Evolutionary conservation across 2,113 vertebrate species (phyloP).

Genomic region (Hirundichthys speculiger): DNA sequence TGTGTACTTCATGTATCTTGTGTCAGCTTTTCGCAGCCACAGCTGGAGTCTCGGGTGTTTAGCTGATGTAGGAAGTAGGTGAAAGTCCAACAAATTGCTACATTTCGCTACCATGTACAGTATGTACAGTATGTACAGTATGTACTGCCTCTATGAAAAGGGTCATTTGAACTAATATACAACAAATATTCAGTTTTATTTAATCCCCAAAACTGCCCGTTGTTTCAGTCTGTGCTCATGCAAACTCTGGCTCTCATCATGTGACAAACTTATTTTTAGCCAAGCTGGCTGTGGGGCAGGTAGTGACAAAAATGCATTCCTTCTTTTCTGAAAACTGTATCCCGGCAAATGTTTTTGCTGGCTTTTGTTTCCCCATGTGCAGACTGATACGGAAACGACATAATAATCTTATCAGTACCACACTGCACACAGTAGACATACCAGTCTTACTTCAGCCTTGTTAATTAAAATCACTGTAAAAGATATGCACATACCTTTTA

Average conservation of each 20-base stretch:
- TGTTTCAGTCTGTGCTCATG: not conserved
- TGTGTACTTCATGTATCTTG: not conserved
- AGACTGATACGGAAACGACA: not conserved
- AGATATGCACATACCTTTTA: no score
- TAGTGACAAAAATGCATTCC: slow-evolving; percentile 3
- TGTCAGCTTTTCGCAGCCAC: not conserved
- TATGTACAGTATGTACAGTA: not conserved
- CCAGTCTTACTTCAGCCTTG: no score
- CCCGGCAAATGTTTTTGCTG: not conserved
- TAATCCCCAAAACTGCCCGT: not conserved
- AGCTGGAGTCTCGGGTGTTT: slow-evolving; percentile 27
- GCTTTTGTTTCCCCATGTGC: not conserved
- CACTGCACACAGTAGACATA: no score
- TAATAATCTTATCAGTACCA: not conserved
- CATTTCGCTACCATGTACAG: not conserved
- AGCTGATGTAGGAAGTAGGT: slow-evolving; percentile 30
- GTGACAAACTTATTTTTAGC: slow-evolving; percentile 1
- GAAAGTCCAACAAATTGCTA: slow-evolving; percentile 16
- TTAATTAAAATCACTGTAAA: no score
- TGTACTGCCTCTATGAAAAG: slow-evolving; percentile 4
- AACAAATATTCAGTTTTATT: not conserved
- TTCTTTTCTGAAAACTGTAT: slow-evolving; percentile 4
- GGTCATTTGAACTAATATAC: not conserved
- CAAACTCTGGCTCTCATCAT: not conserved
- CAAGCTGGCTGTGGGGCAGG: not conserved